These are phyloP conservation scores for Merluccius polli DNA, from an alignment of 2,797 vertebrate species.

Conservation along the genomic window DNA sequence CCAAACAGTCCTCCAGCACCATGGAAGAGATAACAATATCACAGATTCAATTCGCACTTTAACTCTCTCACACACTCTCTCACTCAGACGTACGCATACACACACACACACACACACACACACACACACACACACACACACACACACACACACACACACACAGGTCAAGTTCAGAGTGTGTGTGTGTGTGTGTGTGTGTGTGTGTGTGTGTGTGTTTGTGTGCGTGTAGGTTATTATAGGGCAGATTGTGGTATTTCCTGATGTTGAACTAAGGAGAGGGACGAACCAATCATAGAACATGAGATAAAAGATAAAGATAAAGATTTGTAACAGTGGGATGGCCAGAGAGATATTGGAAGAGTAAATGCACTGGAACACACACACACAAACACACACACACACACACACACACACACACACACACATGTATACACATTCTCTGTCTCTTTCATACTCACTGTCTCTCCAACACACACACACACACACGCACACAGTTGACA, in stretches of 20 bases:
- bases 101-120: no score
- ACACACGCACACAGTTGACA: conserved; percentile 40
- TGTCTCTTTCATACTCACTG: conserved; percentile 2
- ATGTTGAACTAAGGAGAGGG: background rate
- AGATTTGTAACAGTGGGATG: background rate
- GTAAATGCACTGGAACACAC: background rate
- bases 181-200: no score
- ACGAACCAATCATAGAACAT: background rate
- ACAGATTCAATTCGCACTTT: conserved; percentile 64
- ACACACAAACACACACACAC: background rate
- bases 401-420: conserved; percentile 5
- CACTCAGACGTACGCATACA: conserved; percentile 22
- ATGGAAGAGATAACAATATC: conserved; percentile 59
- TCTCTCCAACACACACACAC: conserved; percentile 6
- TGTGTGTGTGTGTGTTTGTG: background rate
- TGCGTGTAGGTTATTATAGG: background rate
- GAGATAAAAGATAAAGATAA: no score
- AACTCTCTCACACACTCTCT: conserved; percentile 13
- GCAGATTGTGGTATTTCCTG: background rate
- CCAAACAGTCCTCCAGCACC: conserved; percentile 56
- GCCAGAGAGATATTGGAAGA: background rate
- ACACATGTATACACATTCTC: background rate
- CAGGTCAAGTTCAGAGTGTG: no score
- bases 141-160: no score
- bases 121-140: no score